phyloP scores from a whole-genome alignment of 2,113 vertebrate species.

The Probosciger aterrimus region DNA sequence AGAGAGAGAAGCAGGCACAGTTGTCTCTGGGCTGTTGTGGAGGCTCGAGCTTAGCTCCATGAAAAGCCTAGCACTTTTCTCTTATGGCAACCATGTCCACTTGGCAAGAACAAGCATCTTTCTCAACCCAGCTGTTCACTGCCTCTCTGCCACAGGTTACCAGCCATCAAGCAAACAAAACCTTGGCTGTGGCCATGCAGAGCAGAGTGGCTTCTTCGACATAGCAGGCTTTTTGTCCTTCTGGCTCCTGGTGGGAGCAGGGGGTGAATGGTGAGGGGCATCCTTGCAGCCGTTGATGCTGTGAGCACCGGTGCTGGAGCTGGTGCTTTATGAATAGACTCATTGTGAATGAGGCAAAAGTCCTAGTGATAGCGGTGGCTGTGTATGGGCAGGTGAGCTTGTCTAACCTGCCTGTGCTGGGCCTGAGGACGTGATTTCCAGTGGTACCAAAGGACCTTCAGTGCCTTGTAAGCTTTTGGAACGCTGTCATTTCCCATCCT shows the following conservation, averaged over 20 bases:
- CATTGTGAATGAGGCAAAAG: background rate
- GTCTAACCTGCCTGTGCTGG: background rate
- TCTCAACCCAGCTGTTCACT: background rate
- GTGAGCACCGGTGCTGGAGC: background rate
- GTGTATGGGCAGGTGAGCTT: background rate
- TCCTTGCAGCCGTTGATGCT: background rate
- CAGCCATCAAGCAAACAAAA: background rate
- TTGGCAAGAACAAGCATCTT: background rate
- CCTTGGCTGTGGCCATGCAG: fast-evolving
- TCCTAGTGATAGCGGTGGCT: background rate
- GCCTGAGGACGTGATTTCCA: background rate
- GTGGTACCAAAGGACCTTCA: background rate
- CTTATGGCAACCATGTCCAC: background rate
- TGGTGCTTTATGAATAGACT: background rate
- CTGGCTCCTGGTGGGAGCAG: background rate
- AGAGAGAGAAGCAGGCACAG: background rate
- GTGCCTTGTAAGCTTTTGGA: background rate
- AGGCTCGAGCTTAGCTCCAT: background rate
- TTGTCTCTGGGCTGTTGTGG: constrained; percentile 2
- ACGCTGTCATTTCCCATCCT: background rate
- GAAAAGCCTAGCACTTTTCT: background rate
- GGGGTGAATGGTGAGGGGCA: background rate
- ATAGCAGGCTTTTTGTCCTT: background rate
- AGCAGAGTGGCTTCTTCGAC: fast-evolving
- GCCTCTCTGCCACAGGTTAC: background rate